Conservation (phyloP, 2,888 invertebrate species). For the Drosophila diplacantha region DNA sequence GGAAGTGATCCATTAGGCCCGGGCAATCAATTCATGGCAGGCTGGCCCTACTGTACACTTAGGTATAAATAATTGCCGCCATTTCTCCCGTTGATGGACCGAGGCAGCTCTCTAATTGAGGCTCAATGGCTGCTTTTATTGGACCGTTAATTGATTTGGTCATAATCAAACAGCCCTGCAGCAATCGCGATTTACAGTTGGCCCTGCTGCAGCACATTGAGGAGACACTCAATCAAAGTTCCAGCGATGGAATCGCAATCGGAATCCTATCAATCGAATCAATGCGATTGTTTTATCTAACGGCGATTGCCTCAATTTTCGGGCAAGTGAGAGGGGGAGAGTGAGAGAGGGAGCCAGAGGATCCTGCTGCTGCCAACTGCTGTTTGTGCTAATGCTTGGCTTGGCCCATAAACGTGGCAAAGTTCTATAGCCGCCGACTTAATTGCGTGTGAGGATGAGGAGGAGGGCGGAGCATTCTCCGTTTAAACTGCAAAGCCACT, state of each 20-base stretch:
- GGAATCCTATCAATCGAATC: constrained; percentile 24
- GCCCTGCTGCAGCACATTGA: background rate
- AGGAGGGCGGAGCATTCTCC: constrained; percentile 17
- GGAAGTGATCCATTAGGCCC: constrained; percentile 5
- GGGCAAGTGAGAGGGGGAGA: background rate
- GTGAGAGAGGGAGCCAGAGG: background rate
- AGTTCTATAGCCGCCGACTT: constrained; percentile 45
- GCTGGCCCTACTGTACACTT: constrained; percentile 23
- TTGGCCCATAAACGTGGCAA: constrained; percentile 49
- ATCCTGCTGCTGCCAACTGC: constrained; percentile 34
- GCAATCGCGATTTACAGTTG: constrained; percentile 3
- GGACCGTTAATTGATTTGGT: constrained; percentile 28
- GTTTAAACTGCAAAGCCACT: constrained; percentile 45
- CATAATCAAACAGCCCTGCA: constrained; percentile 25
- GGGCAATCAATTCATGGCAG: constrained; percentile 7
- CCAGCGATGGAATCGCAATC: constrained; percentile 11
- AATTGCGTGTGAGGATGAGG: constrained; percentile 25
- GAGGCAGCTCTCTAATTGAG: constrained; percentile 25
- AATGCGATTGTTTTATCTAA: constrained; percentile 36
- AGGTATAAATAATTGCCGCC: constrained; percentile 26
- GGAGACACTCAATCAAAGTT: constrained; percentile 29
- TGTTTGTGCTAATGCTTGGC: constrained; percentile 41
- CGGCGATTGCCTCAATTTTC: constrained; percentile 23
- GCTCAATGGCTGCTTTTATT: constrained; percentile 28
- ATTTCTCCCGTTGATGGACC: constrained; percentile 18